Evolutionary conservation across 2,888 invertebrate species (phyloP).

Genomic region (Coelopa pilipes): DNA sequence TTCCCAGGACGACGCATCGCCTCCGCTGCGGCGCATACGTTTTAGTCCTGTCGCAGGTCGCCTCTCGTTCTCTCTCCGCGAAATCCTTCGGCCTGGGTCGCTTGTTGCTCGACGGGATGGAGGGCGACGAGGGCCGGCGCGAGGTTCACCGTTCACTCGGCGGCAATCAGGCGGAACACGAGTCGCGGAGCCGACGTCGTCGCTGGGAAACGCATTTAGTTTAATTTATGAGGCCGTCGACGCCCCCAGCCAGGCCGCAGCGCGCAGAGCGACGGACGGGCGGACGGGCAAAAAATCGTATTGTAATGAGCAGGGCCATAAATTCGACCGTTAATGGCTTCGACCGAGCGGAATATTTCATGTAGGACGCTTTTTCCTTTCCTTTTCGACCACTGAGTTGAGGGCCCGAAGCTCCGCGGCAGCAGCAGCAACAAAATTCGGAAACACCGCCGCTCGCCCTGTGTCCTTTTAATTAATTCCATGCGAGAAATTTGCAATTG

Average conservation of each 20-base stretch:
- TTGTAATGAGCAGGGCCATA: constrained; percentile 30
- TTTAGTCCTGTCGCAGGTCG: no score
- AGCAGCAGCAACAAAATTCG: no score
- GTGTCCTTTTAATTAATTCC: neutral
- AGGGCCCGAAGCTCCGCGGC: no score
- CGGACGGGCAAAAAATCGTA: neutral
- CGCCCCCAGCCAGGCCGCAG: no score
- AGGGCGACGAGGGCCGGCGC: neutral
- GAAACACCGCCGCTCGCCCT: no score
- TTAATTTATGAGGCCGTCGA: constrained; percentile 5
- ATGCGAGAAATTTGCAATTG: neutral
- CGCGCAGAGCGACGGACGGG: neutral
- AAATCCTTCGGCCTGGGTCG: no score
- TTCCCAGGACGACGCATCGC: no score
- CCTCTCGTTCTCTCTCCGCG: no score
- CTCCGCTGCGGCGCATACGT: no score
- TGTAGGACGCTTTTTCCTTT: no score
- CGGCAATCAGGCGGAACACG: constrained; percentile 1
- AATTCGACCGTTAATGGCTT: constrained; percentile 28
- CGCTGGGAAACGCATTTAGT: constrained; percentile 12
- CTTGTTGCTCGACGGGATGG: no score
- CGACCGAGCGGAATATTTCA: neutral
- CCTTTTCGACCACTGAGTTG: no score
- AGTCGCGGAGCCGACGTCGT: neutral
- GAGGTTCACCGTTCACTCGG: neutral